Evolutionary conservation across 2,797 vertebrate genomes (phyloP).

Genomic region (Acanthurus lineatus): DNA sequence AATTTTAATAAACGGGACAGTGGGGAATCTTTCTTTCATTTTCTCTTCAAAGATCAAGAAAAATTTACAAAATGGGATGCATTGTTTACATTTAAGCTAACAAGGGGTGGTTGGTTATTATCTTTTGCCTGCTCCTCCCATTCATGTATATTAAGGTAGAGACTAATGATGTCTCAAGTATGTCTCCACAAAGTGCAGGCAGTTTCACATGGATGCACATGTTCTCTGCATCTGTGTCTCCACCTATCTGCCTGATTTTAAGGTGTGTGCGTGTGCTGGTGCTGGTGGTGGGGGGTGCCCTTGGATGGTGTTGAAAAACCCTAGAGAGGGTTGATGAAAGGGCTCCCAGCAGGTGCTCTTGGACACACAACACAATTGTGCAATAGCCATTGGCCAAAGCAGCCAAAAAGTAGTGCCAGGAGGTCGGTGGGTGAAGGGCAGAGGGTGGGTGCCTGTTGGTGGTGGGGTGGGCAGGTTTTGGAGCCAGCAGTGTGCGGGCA

Average conservation of each 20-base stretch:
- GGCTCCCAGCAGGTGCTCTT: constrained; percentile 79
- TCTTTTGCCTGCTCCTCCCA: not conserved
- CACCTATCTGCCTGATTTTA: constrained; percentile 29
- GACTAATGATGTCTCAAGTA: not conserved
- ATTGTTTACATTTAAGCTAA: constrained; percentile 7
- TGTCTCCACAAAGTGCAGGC: not conserved
- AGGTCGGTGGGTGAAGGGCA: constrained; percentile 73
- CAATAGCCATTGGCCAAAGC: constrained; percentile 65
- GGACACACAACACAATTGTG: constrained; percentile 76
- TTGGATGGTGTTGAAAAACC: constrained; percentile 57
- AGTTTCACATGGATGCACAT: constrained; percentile 11
- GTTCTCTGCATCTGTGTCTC: constrained; percentile 11
- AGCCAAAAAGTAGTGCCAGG: constrained; percentile 61
- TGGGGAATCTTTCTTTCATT: constrained; percentile 41
- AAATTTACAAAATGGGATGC: constrained; percentile 28
- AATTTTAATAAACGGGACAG: constrained; percentile 54
- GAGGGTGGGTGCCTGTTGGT: constrained; percentile 64
- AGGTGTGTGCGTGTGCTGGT: constrained; percentile 3
- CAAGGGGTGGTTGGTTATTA: not conserved
- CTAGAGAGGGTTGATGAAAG: constrained; percentile 75
- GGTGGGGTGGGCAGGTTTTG: constrained; percentile 67
- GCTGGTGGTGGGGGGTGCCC: constrained; percentile 39
- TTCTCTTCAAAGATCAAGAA: constrained; percentile 32
- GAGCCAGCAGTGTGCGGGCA: constrained; percentile 72
- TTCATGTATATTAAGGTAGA: not conserved